Conservation (phyloP, 1,140 invertebrate genomes). For the Calephelis nemesis region DNA sequence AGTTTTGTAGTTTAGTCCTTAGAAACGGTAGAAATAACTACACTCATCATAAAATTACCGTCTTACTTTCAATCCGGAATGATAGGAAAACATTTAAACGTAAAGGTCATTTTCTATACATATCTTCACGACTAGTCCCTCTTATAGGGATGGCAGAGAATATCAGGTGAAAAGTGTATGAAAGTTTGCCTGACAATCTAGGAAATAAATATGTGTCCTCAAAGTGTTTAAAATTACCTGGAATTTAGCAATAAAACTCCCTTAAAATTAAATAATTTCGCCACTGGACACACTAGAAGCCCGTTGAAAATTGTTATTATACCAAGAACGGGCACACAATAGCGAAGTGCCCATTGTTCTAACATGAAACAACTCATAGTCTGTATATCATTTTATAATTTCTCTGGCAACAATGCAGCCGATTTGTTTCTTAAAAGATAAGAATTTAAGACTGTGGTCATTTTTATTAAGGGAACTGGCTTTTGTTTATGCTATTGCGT, state of each 20-base stretch:
- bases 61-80: no score
- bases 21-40: no score
- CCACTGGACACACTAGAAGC: background rate
- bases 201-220: background rate
- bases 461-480: background rate
- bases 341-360: slow-evolving; percentile 7
- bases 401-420: slow-evolving; percentile 14
- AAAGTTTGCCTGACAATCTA: no score
- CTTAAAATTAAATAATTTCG: slow-evolving; percentile 14
- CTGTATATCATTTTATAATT: slow-evolving; percentile 19
- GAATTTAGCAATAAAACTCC: slow-evolving; percentile 5
- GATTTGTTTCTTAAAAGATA: slow-evolving; percentile 12
- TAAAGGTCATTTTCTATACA: no score
- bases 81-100: no score
- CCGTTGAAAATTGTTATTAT: slow-evolving; percentile 13
- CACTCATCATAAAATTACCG: no score
- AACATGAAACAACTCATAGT: slow-evolving; percentile 16
- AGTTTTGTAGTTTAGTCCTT: no score
- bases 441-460: background rate
- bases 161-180: no score
- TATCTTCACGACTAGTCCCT: no score
- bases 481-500: no score
- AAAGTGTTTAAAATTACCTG: background rate
- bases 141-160: no score
- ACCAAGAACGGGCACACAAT: slow-evolving; percentile 1